These are phyloP conservation scores for Zaprionus camerounensis DNA, from an alignment of 1,140 invertebrate species.

Conservation along the genomic window DNA sequence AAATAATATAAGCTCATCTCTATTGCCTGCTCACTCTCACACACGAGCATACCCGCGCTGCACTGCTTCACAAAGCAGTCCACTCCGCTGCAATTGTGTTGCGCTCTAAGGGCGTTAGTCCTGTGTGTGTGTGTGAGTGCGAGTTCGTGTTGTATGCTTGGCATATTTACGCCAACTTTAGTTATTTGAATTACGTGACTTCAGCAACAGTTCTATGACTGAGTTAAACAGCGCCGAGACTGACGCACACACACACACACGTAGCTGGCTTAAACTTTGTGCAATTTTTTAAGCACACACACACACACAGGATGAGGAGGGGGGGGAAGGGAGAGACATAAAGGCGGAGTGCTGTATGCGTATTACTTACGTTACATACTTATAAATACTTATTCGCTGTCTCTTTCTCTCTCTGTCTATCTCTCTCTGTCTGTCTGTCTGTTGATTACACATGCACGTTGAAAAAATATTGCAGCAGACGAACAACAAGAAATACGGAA, in stretches of 20 bases:
- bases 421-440: slow-evolving; percentile 35
- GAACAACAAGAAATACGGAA: slow-evolving; percentile 29
- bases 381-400: slow-evolving; percentile 54
- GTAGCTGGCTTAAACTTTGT: slow-evolving; percentile 49
- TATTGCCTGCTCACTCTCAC: not conserved
- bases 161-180: slow-evolving; percentile 82
- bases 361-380: slow-evolving; percentile 70
- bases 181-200: slow-evolving; percentile 83
- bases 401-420: not conserved
- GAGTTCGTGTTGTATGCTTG: slow-evolving; percentile 57
- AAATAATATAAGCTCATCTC: not conserved
- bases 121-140: slow-evolving; percentile 12
- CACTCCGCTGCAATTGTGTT: slow-evolving; percentile 61
- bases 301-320: slow-evolving; percentile 5
- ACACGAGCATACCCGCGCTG: not conserved
- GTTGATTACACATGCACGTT: slow-evolving; percentile 78
- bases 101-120: slow-evolving; percentile 56
- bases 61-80: not conserved
- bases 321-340: not conserved
- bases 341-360: slow-evolving; percentile 36
- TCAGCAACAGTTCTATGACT: slow-evolving; percentile 79
- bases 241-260: slow-evolving; percentile 30
- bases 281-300: slow-evolving; percentile 51
- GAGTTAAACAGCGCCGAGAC: slow-evolving; percentile 55
- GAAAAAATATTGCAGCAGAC: slow-evolving; percentile 58